Evolutionary conservation across 2,888 invertebrate genomes (phyloP).

Genomic region (Tyria jacobaeae): DNA sequence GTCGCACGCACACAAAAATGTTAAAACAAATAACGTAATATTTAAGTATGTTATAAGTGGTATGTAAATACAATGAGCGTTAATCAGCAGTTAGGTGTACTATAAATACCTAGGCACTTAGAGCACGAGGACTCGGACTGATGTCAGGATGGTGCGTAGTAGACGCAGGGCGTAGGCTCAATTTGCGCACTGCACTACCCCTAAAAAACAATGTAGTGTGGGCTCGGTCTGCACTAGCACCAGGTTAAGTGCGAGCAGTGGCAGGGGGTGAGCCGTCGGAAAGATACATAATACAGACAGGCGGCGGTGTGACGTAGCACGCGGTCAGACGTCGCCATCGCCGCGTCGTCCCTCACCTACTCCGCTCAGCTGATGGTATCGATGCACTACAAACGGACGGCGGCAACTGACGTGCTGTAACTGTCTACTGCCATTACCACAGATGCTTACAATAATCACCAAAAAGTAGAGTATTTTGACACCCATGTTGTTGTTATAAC

Average conservation of each 20-base stretch:
- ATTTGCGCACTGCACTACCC: background rate
- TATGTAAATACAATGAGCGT: background rate
- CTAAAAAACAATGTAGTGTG: background rate
- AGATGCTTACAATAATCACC: too few relatives aligned
- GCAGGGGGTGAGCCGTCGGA: background rate
- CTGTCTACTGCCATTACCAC: too few relatives aligned
- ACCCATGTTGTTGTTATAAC: too few relatives aligned
- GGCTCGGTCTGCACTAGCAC: background rate
- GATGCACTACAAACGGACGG: too few relatives aligned
- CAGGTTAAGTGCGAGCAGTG: background rate
- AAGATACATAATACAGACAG: background rate
- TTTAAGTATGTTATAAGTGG: conserved; percentile 1
- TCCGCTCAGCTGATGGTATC: background rate
- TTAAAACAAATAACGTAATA: conserved; percentile 12
- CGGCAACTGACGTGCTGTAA: background rate
- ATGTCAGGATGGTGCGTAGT: background rate
- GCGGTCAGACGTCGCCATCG: background rate
- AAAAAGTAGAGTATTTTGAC: too few relatives aligned
- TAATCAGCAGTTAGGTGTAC: background rate
- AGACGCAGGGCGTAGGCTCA: background rate
- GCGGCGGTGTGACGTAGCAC: background rate
- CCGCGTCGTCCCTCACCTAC: background rate
- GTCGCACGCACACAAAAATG: conserved; percentile 9
- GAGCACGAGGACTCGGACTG: background rate
- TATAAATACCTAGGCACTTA: background rate